Percentiles rank a stretch among this genome's conserved stretches.
These are phyloP conservation scores for Bombus huntii DNA, from an alignment of 1,140 invertebrate genomes.

Conservation along the genomic window DNA sequence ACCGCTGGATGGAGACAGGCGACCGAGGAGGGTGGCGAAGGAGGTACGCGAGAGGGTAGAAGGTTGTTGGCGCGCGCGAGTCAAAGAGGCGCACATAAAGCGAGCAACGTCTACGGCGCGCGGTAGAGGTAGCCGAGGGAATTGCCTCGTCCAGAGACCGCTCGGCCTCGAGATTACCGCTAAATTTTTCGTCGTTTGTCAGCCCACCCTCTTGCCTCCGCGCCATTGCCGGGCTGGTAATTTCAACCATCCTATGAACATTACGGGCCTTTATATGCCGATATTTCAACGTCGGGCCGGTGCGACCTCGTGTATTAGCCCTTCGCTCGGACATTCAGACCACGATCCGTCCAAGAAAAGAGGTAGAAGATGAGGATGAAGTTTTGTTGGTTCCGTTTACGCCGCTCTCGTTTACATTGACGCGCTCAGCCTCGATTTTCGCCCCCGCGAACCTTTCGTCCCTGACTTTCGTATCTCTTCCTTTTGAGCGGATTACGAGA, in stretches of 20 bases:
- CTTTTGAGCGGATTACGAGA: slow-evolving; percentile 38
- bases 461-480: slow-evolving; percentile 3
- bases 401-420: slow-evolving; percentile 37
- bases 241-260: slow-evolving; percentile 46
- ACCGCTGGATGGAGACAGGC: not conserved
- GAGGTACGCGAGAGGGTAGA: slow-evolving; percentile 32
- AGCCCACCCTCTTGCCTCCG: slow-evolving; percentile 9
- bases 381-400: not conserved
- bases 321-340: slow-evolving; percentile 36
- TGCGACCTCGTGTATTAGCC: not conserved
- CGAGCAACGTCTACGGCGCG: slow-evolving; percentile 68
- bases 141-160: slow-evolving; percentile 66
- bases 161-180: slow-evolving; percentile 69
- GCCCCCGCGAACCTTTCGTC: slow-evolving; percentile 1
- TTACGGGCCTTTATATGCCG: slow-evolving; percentile 55
- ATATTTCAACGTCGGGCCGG: slow-evolving; percentile 48
- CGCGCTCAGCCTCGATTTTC: slow-evolving; percentile 35
- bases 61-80: slow-evolving; percentile 60
- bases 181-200: slow-evolving; percentile 75
- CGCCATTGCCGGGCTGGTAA: slow-evolving; percentile 47
- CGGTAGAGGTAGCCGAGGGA: slow-evolving; percentile 57
- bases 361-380: slow-evolving; percentile 19
- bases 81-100: slow-evolving; percentile 76
- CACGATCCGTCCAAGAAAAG: not conserved
- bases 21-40: not conserved